phyloP scores from a whole-genome alignment of 1,140 invertebrate genomes.

The Adoxophyes honmai region DNA sequence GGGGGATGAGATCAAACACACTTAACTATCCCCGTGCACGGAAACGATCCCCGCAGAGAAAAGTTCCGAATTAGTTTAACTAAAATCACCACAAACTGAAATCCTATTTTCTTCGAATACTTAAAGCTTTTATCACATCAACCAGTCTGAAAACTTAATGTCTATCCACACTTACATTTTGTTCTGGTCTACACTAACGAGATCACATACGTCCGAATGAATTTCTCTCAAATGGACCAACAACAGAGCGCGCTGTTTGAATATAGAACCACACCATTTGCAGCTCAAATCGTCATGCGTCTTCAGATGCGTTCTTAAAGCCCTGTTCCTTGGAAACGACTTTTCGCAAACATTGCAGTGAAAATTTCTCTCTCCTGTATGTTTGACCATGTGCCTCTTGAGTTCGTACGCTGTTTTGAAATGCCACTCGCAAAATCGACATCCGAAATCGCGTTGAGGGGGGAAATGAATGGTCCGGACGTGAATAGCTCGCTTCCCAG shows the following conservation, averaged over 20 bases:
- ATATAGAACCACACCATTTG: conserved; percentile 44
- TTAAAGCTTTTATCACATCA: conserved; percentile 12
- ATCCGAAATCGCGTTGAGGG: conserved; percentile 41
- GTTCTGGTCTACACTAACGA: not conserved
- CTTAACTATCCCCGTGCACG: no score
- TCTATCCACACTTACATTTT: not conserved
- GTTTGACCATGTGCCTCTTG: conserved; percentile 58
- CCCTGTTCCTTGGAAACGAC: conserved; percentile 57
- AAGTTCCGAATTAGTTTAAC: no score
- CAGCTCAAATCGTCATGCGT: conserved; percentile 50
- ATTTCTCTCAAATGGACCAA: conserved; percentile 31
- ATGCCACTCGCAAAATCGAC: conserved; percentile 52
- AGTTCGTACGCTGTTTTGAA: conserved; percentile 61
- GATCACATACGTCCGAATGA: conserved; percentile 40
- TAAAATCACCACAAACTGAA: no score
- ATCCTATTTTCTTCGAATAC: no score
- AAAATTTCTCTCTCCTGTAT: conserved; percentile 57
- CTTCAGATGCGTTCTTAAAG: conserved; percentile 51
- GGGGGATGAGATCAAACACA: no score
- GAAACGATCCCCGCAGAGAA: no score
- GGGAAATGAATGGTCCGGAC: conserved; percentile 53
- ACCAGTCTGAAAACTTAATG: not conserved
- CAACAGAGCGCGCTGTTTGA: conserved; percentile 38
- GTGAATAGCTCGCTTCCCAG: conserved; percentile 55
- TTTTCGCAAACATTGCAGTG: conserved; percentile 64